phyloP scores from a whole-genome alignment of 2,113 vertebrate species.

The Corynorhinus townsendii region DNA sequence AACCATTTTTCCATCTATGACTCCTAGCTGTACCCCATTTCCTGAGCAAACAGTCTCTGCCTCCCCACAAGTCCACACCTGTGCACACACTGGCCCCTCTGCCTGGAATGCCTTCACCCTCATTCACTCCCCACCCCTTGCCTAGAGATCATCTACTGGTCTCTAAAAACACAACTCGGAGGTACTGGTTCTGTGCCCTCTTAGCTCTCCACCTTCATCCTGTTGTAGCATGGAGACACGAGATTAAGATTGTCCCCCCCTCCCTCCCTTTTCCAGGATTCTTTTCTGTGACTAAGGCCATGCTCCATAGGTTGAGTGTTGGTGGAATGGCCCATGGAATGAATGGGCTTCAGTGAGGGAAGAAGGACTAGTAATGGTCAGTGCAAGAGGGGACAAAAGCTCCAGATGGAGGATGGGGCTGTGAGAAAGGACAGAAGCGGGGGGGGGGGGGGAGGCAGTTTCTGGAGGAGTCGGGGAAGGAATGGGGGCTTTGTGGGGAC shows the following conservation, averaged over 20 bases:
- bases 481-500: background rate
- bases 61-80: background rate
- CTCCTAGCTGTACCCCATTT: background rate
- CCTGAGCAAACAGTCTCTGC: background rate
- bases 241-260: background rate
- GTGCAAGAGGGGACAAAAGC: background rate
- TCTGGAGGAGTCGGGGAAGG: background rate
- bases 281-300: background rate
- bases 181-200: background rate
- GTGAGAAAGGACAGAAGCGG: background rate
- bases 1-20: background rate
- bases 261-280: accelerated
- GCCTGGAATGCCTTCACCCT: background rate
- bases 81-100: background rate
- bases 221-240: background rate
- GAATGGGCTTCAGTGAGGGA: background rate
- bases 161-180: background rate
- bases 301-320: background rate
- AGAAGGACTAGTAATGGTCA: background rate
- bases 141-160: background rate
- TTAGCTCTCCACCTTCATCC: background rate
- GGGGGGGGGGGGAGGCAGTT: background rate
- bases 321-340: background rate
- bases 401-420: background rate
- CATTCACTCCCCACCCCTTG: background rate